These are phyloP conservation scores for Maccullochella peelii DNA, from an alignment of 2,113 vertebrate species.

Conservation along the genomic window DNA sequence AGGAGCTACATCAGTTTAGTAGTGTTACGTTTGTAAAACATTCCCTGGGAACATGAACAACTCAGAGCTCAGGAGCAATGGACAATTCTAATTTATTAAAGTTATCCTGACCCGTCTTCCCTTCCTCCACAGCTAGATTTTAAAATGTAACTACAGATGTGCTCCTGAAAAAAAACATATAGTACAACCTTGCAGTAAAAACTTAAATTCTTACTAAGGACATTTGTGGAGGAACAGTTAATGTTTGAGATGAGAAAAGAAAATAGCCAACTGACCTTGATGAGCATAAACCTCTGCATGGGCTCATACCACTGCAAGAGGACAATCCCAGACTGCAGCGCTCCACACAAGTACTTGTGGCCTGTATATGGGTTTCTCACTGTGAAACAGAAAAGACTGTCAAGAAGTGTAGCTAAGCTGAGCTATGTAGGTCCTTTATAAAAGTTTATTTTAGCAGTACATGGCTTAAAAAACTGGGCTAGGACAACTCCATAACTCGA, in stretches of 20 bases:
- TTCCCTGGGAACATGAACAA: neutral
- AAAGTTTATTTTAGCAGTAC: neutral
- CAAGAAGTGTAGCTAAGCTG: neutral
- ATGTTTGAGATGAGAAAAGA: neutral
- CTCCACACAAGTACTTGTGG: conserved; percentile 97
- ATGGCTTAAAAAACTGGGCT: neutral
- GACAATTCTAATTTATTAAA: neutral
- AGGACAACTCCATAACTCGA: no score
- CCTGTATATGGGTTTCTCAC: conserved; percentile 98
- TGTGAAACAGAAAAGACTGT: conserved; percentile 51
- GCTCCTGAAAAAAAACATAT: neutral
- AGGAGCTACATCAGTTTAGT: neutral
- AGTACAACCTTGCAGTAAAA: neutral
- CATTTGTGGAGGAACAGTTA: neutral
- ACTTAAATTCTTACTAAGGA: neutral
- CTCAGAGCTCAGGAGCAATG: neutral
- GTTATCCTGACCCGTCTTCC: neutral
- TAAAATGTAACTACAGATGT: neutral
- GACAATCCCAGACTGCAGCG: conserved; percentile 96
- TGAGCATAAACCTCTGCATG: conserved; percentile 99
- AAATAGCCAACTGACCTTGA: conserved; percentile 88
- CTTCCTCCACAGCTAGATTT: neutral
- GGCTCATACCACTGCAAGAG: conserved; percentile 99
- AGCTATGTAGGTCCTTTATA: neutral
- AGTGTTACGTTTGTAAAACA: neutral